Base-by-base conservation (phyloP, 1,140 invertebrate species). In the Bombus waltoni region DNA sequence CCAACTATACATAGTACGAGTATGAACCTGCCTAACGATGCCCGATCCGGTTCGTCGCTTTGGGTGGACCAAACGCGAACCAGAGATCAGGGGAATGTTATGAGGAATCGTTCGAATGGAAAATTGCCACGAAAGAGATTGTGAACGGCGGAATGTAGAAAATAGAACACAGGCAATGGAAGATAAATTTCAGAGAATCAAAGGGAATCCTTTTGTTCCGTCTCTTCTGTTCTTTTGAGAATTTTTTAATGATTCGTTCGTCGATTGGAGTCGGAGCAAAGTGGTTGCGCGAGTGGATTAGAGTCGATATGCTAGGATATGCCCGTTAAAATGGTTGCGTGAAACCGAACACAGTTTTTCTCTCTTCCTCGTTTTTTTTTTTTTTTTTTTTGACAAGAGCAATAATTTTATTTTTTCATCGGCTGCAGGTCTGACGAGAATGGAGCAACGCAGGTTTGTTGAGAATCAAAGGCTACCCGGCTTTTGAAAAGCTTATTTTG, bases 1-100 rank as follows among this genome's bases (percentile, higher is more conserved):
- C 84, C 90, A 88, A 90, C 77, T 90, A 88, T 90, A 91, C 47
- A 53, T 53, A 53, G 47, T 53, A 53, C 47, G 47, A 53, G 81
- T 75, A 40, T 79, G 53, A 86, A 83, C 76, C 82, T 68, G 83
- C 80, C 81, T 81, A 79, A 83, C 77, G 76, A 90, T 83, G 70
- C 66, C 47, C 65, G 68, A 80, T 76, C 40, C 32, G 57, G 71
- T 68, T 72, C 40, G 47, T 35, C 32, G 76, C 77, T 40, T 71
- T 38, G 57, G 22, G 44, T 79, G 40, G 32, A 42, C 65, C 77
- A 79, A 74, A 28, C 47, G 11, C 25, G n/a, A 35, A 10, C 25
- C 25, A 35, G 18, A 62, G 57, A 32, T 42, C 11, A 15, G 22
- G 3, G 32, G 57, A 73, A 59, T 44, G 62, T 73, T 62, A 40